Evolutionary conservation across 1,140 invertebrate species (phyloP).

Genomic region (Drosophila micromelanica): DNA sequence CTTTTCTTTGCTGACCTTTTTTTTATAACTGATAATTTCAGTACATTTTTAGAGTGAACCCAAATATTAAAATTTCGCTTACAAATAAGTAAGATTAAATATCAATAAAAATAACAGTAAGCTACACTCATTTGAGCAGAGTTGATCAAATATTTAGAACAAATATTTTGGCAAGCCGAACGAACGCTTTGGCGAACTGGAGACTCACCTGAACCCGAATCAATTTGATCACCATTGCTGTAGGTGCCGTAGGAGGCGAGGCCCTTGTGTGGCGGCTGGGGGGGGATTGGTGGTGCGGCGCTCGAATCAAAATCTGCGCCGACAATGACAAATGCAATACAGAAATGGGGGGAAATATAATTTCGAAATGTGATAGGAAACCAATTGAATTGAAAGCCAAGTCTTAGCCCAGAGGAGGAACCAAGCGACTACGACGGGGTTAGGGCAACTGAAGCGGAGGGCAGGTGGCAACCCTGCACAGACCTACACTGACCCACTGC

Average conservation of each 20-base stretch:
- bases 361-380: constrained; percentile 47
- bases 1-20: too few relatives aligned
- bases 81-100: too few relatives aligned
- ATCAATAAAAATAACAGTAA: too few relatives aligned
- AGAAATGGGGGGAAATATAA: constrained; percentile 27
- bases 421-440: constrained; percentile 49
- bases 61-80: too few relatives aligned
- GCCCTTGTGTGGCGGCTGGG: constrained; percentile 71
- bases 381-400: constrained; percentile 51
- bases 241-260: constrained; percentile 35
- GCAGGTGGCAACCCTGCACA: constrained; percentile 10
- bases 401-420: neutral
- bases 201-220: constrained; percentile 68
- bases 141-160: neutral
- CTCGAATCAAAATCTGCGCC: constrained; percentile 78
- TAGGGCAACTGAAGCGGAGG: constrained; percentile 37
- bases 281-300: constrained; percentile 72
- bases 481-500: constrained; percentile 43
- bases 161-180: neutral
- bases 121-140: neutral
- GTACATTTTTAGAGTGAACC: too few relatives aligned
- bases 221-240: constrained; percentile 53
- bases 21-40: too few relatives aligned
- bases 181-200: neutral
- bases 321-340: constrained; percentile 41